Percentiles rank a stretch among this genome's conserved stretches.
These are phyloP conservation scores for Solenodon paradoxus DNA, from an alignment of 2,113 vertebrate genomes.

Conservation along the genomic window DNA sequence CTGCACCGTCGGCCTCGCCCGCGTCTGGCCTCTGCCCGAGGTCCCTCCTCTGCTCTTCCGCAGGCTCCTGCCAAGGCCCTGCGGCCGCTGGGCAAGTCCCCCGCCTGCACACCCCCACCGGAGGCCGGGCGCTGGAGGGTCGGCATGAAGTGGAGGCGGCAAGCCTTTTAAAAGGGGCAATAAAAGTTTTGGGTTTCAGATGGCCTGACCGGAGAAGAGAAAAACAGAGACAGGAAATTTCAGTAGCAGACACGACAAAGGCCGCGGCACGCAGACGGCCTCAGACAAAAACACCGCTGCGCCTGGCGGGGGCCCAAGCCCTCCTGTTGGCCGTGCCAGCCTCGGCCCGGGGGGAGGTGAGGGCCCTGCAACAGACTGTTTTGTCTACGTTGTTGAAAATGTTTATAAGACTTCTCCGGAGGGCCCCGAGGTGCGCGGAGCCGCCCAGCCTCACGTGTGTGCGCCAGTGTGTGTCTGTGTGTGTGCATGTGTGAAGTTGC, in stretches of 20 bases:
- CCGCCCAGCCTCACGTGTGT: background rate
- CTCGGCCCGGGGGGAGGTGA: constrained; percentile 65
- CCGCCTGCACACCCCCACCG: no score
- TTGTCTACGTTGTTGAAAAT: constrained; percentile 80
- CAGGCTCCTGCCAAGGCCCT: background rate
- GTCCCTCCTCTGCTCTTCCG: background rate
- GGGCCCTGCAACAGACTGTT: constrained; percentile 81
- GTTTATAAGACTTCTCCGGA: constrained; percentile 76
- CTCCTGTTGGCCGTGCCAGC: constrained; percentile 77
- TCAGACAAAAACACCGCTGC: constrained; percentile 82
- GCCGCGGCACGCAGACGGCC: constrained; percentile 80
- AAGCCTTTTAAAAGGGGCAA: constrained; percentile 86
- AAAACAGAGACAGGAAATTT: constrained; percentile 88
- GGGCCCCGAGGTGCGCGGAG: constrained; percentile 52
- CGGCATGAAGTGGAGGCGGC: constrained; percentile 79
- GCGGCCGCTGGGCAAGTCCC: constrained; percentile 43
- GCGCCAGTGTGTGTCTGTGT: background rate
- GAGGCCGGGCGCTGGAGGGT: no score
- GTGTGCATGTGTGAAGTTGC: background rate
- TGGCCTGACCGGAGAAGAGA: constrained; percentile 83
- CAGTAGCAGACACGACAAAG: constrained; percentile 85
- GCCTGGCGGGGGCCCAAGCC: constrained; percentile 76
- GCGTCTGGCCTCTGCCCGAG: background rate
- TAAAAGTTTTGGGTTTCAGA: constrained; percentile 90
- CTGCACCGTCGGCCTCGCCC: background rate